These are phyloP conservation scores for Typhlichthys subterraneus DNA, from an alignment of 2,797 vertebrate species.

Conservation along the genomic window DNA sequence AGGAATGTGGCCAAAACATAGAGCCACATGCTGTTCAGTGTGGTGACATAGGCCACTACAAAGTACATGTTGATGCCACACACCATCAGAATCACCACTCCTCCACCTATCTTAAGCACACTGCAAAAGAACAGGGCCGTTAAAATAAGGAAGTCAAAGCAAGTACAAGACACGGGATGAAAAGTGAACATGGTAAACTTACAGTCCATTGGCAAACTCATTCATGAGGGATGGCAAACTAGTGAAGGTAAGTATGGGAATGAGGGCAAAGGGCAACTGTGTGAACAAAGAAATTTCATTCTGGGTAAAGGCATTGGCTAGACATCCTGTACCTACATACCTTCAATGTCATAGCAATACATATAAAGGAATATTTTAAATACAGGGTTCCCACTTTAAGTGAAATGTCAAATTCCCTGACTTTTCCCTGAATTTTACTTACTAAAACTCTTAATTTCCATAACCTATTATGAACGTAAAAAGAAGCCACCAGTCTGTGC, in stretches of 20 bases:
- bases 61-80: conserved; percentile 91
- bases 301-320: not conserved
- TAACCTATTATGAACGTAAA: too few species aligned
- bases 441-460: too few species aligned
- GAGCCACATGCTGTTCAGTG: conserved; percentile 74
- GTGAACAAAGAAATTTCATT: not conserved
- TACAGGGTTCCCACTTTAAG: too few species aligned
- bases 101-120: conserved; percentile 81
- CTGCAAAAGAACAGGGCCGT: conserved; percentile 57
- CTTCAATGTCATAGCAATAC: not conserved
- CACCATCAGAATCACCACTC: conserved; percentile 80
- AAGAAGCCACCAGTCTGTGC: too few species aligned
- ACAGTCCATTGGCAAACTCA: conserved; percentile 90
- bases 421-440: too few species aligned
- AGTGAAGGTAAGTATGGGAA: conserved; percentile 91
- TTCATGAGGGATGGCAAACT: conserved; percentile 87
- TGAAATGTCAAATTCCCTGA: too few species aligned
- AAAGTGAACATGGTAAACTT: conserved; percentile 56
- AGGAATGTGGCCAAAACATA: conserved; percentile 80
- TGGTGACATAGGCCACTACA: conserved; percentile 83
- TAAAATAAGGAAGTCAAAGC: rapidly evolving
- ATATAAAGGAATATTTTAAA: too few species aligned
- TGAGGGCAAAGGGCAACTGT: conserved; percentile 91
- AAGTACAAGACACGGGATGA: not conserved
- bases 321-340: not conserved